phyloP scores from a whole-genome alignment of 2,113 vertebrate species.

The Actinemys pallida region DNA sequence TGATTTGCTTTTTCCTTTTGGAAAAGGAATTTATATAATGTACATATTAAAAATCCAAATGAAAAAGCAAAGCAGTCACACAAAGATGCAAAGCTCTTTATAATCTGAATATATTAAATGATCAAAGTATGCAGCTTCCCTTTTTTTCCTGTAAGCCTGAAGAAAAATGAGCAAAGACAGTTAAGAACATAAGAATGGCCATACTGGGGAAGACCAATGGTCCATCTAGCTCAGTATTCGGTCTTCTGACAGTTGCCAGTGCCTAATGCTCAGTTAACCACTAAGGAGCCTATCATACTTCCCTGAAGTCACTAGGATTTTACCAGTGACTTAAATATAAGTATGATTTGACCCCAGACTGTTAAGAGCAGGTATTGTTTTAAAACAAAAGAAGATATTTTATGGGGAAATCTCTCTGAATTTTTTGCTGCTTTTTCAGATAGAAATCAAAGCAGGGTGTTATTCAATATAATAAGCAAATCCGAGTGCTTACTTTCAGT shows the following conservation, averaged over 20 bases:
- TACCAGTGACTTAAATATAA: not conserved
- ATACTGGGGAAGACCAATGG: not conserved
- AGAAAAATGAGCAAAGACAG: not conserved
- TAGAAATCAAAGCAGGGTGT: not conserved
- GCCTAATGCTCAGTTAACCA: not conserved
- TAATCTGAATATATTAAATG: not conserved
- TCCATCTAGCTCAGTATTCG: not conserved
- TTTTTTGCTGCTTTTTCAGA: not conserved
- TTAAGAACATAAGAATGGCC: not conserved
- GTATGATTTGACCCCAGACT: not conserved
- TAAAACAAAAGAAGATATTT: not conserved
- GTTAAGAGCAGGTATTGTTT: conserved; percentile 1
- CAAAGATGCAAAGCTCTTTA: not conserved
- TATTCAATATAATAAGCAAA: not conserved
- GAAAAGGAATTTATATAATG: not conserved
- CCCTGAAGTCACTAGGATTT: not conserved
- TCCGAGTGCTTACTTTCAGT: not conserved
- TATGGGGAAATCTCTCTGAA: conserved; percentile 13
- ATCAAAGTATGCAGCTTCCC: not conserved
- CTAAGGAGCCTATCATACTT: not conserved
- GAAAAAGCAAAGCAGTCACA: not conserved
- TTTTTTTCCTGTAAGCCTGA: conserved; percentile 13
- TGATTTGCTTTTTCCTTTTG: not conserved
- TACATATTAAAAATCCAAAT: conserved; percentile 11
- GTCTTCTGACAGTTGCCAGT: not conserved